Evolutionary conservation across 2,888 invertebrate species (phyloP).

Genomic region (Mythimna lalbum): DNA sequence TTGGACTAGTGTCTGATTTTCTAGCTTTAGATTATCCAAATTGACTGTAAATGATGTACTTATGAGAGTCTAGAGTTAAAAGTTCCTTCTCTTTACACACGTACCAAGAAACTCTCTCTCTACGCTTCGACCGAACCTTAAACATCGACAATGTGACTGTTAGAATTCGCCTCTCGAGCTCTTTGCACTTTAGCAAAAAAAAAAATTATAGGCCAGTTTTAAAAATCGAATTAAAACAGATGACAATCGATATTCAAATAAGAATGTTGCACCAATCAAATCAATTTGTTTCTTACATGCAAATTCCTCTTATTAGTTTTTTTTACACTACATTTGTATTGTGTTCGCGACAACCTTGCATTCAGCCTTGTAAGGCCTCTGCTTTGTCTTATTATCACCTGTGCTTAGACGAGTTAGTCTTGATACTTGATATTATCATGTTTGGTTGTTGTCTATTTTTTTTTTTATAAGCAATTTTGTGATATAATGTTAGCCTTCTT

Average conservation of each 20-base stretch:
- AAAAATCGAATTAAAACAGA: constrained; percentile 5
- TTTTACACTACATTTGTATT: constrained; percentile 62
- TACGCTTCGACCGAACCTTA: no score
- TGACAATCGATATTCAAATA: constrained; percentile 41
- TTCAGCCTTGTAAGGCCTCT: constrained; percentile 85
- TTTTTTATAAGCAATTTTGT: no score
- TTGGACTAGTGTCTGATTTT: no score
- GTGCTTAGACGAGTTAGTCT: constrained; percentile 62
- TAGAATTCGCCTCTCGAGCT: background rate
- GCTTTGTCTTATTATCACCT: constrained; percentile 80
- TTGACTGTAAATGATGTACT: no score
- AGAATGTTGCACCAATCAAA: constrained; percentile 36
- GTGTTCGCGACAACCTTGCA: constrained; percentile 79
- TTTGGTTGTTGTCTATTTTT: no score
- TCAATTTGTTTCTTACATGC: constrained; percentile 38
- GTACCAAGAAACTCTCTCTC: no score
- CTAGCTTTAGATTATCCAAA: no score
- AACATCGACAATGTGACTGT: background rate
- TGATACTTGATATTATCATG: constrained; percentile 75
- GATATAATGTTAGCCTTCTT: no score
- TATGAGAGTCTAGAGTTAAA: no score
- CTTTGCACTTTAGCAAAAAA: no score
- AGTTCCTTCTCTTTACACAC: no score
- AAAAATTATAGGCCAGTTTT: background rate
- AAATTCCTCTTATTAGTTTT: constrained; percentile 64